Conservation (phyloP, 2,888 invertebrate genomes). For the Amblyjoppa proteus region DNA sequence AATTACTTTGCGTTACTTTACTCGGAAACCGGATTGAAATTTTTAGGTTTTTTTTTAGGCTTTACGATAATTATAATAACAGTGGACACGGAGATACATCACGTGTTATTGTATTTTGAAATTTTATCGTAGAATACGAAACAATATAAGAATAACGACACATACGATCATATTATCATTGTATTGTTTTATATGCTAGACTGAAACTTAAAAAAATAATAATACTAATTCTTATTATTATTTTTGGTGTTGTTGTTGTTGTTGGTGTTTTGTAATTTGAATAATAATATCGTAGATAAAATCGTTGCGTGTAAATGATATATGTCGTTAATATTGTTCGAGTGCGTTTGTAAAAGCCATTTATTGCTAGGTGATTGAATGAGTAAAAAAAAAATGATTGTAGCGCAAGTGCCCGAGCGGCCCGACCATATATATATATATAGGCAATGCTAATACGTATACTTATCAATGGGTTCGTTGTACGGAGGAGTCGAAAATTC, state of each 20-base stretch:
- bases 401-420: conserved; percentile 22
- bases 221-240: too few species aligned
- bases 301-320: not conserved
- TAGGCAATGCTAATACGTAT: conserved; percentile 30
- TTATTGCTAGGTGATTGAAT: conserved; percentile 47
- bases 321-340: not conserved
- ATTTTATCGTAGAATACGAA: too few species aligned
- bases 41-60: not conserved
- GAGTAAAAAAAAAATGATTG: conserved; percentile 60
- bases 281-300: conserved; percentile 11
- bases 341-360: conserved; percentile 22
- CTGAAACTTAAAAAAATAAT: too few species aligned
- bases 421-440: conserved; percentile 29
- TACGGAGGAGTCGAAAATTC: conserved; percentile 66
- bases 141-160: too few species aligned
- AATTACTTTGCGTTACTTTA: conserved; percentile 61
- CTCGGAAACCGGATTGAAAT: conserved; percentile 29
- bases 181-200: too few species aligned
- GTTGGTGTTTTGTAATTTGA: too few species aligned
- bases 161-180: too few species aligned
- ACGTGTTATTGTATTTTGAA: too few species aligned
- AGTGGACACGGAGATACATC: not conserved
- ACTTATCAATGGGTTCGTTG: conserved; percentile 67
- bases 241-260: too few species aligned
- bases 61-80: conserved; percentile 30